phyloP scores from a whole-genome alignment of 2,113 vertebrate genomes.

The Sinosuthora webbiana region DNA sequence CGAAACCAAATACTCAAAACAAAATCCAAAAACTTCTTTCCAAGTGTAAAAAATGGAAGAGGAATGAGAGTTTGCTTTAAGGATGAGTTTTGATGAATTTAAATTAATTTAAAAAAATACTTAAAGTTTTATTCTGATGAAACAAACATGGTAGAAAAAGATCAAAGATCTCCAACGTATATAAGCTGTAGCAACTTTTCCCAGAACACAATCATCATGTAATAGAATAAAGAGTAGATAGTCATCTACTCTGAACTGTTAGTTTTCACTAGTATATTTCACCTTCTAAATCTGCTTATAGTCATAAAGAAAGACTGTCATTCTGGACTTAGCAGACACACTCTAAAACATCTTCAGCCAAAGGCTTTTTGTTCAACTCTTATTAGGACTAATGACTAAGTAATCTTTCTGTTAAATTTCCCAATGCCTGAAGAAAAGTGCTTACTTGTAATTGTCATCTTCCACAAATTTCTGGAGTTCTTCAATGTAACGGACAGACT shows the following conservation, averaged over 20 bases:
- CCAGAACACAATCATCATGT: neutral
- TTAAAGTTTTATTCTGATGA: neutral
- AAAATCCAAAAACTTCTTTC: neutral
- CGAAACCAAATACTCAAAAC: neutral
- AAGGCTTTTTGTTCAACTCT: neutral
- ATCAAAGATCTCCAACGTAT: neutral
- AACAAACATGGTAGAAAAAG: neutral
- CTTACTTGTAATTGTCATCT: slow-evolving; percentile 97
- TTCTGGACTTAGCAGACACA: neutral
- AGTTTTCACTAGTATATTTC: neutral
- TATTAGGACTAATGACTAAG: neutral
- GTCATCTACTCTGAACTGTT: neutral
- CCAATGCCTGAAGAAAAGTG: neutral
- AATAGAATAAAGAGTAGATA: neutral
- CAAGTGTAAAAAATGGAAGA: neutral
- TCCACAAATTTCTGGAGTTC: slow-evolving; percentile 97
- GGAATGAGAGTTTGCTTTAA: neutral
- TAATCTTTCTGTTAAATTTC: neutral
- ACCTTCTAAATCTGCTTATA: neutral
- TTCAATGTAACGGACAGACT: slow-evolving; percentile 93
- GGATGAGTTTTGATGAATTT: neutral
- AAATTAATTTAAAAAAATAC: neutral
- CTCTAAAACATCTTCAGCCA: neutral
- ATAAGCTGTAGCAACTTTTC: neutral
- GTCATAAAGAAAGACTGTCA: neutral